phyloP scores from a whole-genome alignment of 2,797 vertebrate genomes.

The Neosalanx taihuensis region DNA sequence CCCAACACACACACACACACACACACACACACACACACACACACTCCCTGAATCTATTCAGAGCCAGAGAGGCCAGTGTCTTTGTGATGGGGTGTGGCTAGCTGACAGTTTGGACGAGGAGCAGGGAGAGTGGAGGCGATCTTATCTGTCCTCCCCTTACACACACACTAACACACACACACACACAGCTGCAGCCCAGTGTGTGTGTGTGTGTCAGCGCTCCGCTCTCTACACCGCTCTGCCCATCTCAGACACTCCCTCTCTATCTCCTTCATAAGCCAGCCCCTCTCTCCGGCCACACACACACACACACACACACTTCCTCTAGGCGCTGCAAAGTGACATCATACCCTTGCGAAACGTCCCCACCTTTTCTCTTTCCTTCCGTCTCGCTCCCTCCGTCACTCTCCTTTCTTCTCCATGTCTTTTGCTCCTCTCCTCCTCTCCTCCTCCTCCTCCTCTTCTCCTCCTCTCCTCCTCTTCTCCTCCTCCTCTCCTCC shows the following conservation, averaged over 20 bases:
- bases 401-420: neutral
- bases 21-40: neutral
- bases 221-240: too few relatives aligned
- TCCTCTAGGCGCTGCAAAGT: constrained; percentile 45
- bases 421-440: constrained; percentile 14
- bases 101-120: constrained; percentile 40
- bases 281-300: constrained; percentile 54
- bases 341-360: constrained; percentile 55
- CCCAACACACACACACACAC: too few relatives aligned
- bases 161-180: too few relatives aligned
- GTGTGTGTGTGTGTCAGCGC: constrained; percentile 6
- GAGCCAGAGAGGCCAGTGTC: constrained; percentile 34
- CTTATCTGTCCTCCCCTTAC: neutral
- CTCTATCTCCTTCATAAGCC: constrained; percentile 45
- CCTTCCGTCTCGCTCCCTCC: constrained; percentile 19
- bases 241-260: neutral
- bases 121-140: neutral
- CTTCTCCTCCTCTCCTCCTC: constrained; percentile 17
- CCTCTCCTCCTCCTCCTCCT: neutral
- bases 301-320: constrained; percentile 3
- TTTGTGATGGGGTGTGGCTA: constrained; percentile 46
- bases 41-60: constrained; percentile 11
- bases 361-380: constrained; percentile 39
- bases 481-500: constrained; percentile 38
- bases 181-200: neutral